Percentiles rank a stretch among this genome's conserved stretches.
phyloP scores from a whole-genome alignment of 2,113 vertebrate genomes.

The Hemicordylus capensis region DNA sequence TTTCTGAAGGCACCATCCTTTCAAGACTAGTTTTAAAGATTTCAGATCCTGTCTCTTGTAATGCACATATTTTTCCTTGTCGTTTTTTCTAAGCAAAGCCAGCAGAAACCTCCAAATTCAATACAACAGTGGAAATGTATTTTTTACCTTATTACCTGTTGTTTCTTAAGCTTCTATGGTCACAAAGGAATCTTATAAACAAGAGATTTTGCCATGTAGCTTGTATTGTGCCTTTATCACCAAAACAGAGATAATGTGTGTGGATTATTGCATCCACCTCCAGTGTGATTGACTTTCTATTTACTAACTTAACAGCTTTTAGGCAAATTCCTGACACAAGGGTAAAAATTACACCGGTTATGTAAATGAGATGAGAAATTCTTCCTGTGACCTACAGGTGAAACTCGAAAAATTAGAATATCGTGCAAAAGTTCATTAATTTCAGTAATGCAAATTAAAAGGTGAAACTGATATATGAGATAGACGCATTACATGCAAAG shows the following conservation, averaged over 20 bases:
- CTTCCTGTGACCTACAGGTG: too few species aligned
- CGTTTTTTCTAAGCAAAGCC: neutral
- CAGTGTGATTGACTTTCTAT: neutral
- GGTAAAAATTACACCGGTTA: too few species aligned
- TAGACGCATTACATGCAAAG: too few species aligned
- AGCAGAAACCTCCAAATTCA: neutral
- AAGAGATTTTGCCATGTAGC: neutral
- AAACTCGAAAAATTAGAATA: too few species aligned
- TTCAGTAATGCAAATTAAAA: too few species aligned
- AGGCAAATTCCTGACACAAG: too few species aligned
- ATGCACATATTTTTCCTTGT: neutral
- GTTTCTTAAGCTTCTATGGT: neutral
- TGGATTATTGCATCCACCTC: neutral
- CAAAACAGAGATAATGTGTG: neutral
- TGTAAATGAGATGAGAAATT: too few species aligned
- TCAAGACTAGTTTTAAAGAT: neutral
- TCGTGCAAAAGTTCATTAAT: too few species aligned
- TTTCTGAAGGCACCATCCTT: conserved; percentile 14
- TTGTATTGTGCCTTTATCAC: neutral
- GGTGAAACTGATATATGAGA: too few species aligned
- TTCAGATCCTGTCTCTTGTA: too few species aligned
- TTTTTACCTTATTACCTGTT: neutral
- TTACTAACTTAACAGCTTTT: too few species aligned
- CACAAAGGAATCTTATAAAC: neutral
- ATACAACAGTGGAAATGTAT: neutral